Evolutionary conservation across 2,113 vertebrate species (phyloP).

Genomic region (Pluvianellus socialis): DNA sequence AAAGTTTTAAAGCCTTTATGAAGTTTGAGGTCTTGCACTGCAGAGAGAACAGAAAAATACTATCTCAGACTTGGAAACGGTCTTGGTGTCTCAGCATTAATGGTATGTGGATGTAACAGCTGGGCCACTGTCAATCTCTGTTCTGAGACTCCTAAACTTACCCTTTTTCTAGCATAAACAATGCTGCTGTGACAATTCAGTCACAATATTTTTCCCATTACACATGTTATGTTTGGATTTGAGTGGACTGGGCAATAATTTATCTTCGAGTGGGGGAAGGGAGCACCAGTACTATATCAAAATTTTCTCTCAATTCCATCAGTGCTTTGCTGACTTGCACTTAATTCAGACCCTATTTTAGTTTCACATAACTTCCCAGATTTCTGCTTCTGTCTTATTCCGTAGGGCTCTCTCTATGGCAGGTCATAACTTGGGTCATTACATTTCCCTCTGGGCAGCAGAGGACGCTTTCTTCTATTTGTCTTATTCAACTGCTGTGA

Average conservation of each 20-base stretch:
- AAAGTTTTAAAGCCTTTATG: slow-evolving; percentile 1
- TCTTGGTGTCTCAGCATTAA: neutral
- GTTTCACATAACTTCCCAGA: slow-evolving; percentile 30
- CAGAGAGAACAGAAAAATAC: neutral
- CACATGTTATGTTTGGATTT: neutral
- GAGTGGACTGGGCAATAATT: neutral
- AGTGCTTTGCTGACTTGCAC: neutral
- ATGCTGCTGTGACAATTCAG: neutral
- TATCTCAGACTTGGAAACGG: neutral
- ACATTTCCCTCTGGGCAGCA: slow-evolving; percentile 65
- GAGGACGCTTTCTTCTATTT: slow-evolving; percentile 60
- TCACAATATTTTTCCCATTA: neutral
- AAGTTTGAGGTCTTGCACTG: neutral
- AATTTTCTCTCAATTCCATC: neutral
- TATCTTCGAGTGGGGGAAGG: neutral
- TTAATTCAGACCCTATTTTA: slow-evolving; percentile 51
- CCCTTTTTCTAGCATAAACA: neutral
- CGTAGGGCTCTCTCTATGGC: neutral
- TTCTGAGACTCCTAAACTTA: neutral
- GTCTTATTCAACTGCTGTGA: slow-evolving; percentile 58
- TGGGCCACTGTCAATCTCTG: neutral
- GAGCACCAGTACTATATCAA: neutral
- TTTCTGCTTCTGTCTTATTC: slow-evolving; percentile 46
- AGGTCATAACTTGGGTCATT: slow-evolving; percentile 76
- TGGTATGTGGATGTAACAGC: neutral